phyloP scores from a whole-genome alignment of 2,888 invertebrate species.

The Cephus pygmeus region DNA sequence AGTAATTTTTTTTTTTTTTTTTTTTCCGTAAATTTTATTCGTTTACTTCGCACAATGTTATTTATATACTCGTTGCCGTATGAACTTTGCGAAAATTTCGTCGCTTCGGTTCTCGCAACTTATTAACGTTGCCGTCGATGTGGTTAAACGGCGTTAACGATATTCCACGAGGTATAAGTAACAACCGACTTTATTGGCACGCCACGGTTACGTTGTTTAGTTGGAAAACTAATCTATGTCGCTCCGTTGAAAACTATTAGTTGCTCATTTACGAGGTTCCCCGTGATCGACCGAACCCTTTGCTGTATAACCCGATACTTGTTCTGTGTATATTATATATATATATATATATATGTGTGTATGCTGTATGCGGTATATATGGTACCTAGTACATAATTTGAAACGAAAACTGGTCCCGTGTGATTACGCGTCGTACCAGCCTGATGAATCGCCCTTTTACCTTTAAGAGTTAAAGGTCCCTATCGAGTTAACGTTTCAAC shows the following conservation, averaged over 20 bases:
- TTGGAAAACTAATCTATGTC: background rate
- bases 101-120: background rate
- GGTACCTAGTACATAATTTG: background rate
- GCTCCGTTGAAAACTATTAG: background rate
- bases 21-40: background rate
- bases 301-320: background rate
- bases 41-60: background rate
- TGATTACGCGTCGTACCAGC: background rate
- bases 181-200: background rate
- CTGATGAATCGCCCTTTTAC: background rate
- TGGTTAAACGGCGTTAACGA: background rate
- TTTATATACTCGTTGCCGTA: background rate
- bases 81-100: background rate
- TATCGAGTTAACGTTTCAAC: background rate
- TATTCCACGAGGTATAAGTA: background rate
- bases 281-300: background rate
- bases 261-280: background rate
- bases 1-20: background rate
- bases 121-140: background rate
- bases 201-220: background rate
- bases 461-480: background rate
- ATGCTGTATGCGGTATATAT: background rate
- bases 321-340: background rate
- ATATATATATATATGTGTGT: background rate
- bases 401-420: background rate